A percentile compares a stretch with the other conserved stretches of the same genome.
These are phyloP conservation scores for Solen grandis DNA, from an alignment of 1,140 invertebrate species.

Conservation along the genomic window DNA sequence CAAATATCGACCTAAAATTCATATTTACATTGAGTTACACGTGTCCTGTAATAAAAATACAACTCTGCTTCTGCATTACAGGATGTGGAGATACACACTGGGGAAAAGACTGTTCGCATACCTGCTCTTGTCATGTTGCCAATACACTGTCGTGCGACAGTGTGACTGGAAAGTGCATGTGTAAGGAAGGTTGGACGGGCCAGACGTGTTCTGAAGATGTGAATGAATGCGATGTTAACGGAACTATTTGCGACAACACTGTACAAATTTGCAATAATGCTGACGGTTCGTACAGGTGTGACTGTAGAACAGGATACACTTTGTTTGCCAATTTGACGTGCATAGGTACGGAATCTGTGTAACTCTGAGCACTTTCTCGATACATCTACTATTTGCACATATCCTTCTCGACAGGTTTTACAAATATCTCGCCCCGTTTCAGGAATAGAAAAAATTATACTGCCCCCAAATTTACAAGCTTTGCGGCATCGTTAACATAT, in stretches of 20 bases:
- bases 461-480: too few species aligned
- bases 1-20: too few species aligned
- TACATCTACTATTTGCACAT: too few species aligned
- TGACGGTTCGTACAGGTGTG: background rate
- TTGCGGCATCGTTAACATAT: too few species aligned
- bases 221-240: background rate
- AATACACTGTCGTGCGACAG: background rate
- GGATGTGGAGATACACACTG: too few species aligned
- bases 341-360: background rate
- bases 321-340: background rate
- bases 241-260: background rate
- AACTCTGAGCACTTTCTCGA: background rate
- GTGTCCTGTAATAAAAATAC: too few species aligned
- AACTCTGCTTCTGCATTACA: too few species aligned
- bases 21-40: too few species aligned
- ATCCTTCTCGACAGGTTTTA: too few species aligned
- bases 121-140: background rate
- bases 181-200: background rate
- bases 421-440: too few species aligned
- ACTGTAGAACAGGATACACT: background rate
- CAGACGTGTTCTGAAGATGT: background rate
- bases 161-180: background rate
- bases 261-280: background rate
- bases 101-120: background rate
- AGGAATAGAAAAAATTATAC: too few species aligned